Percentiles rank a stretch among this genome's conserved stretches.
Evolutionary conservation across 2,113 vertebrate genomes (phyloP).

Genomic region (Cettia cetti): DNA sequence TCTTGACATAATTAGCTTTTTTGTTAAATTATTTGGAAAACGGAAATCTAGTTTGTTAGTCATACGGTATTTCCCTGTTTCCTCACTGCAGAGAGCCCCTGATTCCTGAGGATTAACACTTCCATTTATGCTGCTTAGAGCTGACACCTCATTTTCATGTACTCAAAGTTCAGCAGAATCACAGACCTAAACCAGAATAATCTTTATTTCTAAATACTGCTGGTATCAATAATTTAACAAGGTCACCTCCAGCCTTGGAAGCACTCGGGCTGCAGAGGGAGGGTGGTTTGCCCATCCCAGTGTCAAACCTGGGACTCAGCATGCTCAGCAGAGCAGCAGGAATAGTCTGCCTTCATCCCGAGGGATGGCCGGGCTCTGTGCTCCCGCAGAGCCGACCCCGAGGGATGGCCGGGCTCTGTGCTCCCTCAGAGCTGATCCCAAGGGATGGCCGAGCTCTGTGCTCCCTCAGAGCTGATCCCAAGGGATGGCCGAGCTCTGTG

Average conservation of each 20-base stretch:
- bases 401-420: background rate
- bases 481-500: too few species aligned
- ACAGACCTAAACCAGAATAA: background rate
- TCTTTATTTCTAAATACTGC: background rate
- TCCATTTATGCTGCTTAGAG: background rate
- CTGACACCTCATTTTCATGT: background rate
- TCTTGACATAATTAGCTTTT: background rate
- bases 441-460: background rate
- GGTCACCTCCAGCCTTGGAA: background rate
- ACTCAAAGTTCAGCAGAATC: background rate
- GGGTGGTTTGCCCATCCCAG: fast-evolving
- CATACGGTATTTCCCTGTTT: background rate
- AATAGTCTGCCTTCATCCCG: fast-evolving
- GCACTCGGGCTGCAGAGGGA: background rate
- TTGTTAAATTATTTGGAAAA: background rate
- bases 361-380: background rate
- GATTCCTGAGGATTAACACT: background rate
- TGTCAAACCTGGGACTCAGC: fast-evolving
- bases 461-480: too few species aligned
- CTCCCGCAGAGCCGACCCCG: background rate
- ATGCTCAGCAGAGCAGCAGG: fast-evolving
- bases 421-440: background rate
- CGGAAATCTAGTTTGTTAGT: background rate
- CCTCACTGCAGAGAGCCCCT: background rate
- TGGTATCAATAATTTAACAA: background rate